Percentiles rank a stretch among this genome's conserved stretches.
phyloP scores from a whole-genome alignment of 30 jellyfish, hydroid and myxozoan genomes.

The Turritopsis rubra region DNA sequence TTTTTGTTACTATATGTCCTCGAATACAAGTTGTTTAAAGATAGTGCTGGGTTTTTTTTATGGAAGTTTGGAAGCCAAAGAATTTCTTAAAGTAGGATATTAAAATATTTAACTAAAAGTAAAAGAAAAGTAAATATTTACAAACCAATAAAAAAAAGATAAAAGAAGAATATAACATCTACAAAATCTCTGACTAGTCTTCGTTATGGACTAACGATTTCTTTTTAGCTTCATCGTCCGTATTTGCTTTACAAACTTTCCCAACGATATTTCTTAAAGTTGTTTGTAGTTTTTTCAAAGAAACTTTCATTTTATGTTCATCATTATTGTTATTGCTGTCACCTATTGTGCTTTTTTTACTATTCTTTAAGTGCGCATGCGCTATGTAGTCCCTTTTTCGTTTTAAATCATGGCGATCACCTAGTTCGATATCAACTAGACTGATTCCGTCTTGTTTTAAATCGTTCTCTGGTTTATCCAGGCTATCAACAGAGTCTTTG shows the following conservation, averaged over 20 bases:
- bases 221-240: constrained; percentile 29
- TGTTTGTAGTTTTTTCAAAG: constrained; percentile 65
- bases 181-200: not conserved
- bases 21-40: no score
- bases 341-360: constrained; percentile 31
- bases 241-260: constrained; percentile 61
- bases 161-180: not conserved
- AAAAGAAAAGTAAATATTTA: no score
- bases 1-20: no score
- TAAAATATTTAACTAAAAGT: no score
- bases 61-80: no score
- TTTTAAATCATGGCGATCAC: constrained; percentile 51
- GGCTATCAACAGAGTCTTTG: constrained; percentile 74
- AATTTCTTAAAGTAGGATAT: no score
- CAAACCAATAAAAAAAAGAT: not conserved
- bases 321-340: constrained; percentile 39
- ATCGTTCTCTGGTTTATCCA: constrained; percentile 65
- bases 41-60: no score
- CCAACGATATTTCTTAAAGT: constrained; percentile 67
- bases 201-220: not conserved
- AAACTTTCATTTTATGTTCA: constrained; percentile 89
- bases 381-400: constrained; percentile 6
- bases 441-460: constrained; percentile 80
- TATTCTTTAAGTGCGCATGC: constrained; percentile 2
- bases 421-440: constrained; percentile 85